Evolutionary conservation across 2,113 vertebrate species (phyloP), one percentile per base, ranked within the genome.

Genomic region (Lophura nycthemera): DNA sequence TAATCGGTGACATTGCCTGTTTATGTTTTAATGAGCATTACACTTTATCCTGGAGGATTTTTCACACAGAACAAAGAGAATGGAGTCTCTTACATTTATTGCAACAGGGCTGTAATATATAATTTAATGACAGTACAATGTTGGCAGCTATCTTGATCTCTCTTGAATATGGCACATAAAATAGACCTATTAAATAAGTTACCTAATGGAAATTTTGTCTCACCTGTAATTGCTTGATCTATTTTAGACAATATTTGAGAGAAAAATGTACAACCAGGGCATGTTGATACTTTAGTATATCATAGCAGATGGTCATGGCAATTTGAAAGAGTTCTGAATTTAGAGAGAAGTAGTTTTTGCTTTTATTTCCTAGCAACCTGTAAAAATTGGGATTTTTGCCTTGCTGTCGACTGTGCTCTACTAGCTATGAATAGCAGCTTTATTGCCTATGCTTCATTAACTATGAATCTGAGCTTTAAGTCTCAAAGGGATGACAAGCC

Each of bases 311-410:
- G 57, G 11, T 40, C 40, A 61, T 56, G 82, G 40, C 52, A 64
- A 75, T 71, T 88, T 91, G 69, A 91, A 77, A 90, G 60, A 71
- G 48, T 78, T 86, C 34, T 60, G 43, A 83, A 65, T 45, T 54
- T 9, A 75, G 52, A 69, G n/a, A 94, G n/a, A 72, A 54, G 27
- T 42, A 27, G 67, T 74, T 24, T 83, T 92, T 95, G 60, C 20
- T 83, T 89, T 92, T 59, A 73, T 90, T 87, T 92, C 76, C 36
- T 81, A 90, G 57, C 30, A 78, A 93, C 61, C n/a, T 94, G n/a
- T 78, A 54, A 83, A 93, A 76, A 79, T 17, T 84, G 80, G n/a
- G 22, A 56, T 54, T 88, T 90, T 92, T 89, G 79, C 72, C 69
- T 83, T 75, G 65, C 25, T 86, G 92, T 93, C 86, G 43, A 47